A percentile compares a stretch with the other conserved stretches of the same genome.
Conservation (phyloP, 1,140 invertebrate genomes). For the Drosophila cardini region DNA sequence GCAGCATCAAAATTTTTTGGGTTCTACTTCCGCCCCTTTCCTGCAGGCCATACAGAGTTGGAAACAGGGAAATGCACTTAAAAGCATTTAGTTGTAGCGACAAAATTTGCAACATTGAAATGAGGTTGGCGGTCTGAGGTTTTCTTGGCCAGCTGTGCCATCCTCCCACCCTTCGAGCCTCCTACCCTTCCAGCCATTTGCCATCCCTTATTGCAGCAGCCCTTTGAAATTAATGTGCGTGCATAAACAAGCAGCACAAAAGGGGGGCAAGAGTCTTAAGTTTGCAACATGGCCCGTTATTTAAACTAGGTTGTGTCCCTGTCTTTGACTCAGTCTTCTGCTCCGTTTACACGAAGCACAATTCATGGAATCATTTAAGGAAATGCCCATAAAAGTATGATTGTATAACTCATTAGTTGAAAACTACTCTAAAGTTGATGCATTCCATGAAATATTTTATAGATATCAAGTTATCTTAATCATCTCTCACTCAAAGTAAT, state of each 20-base stretch:
- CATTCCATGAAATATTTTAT: no score
- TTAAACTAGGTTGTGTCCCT: conserved; percentile 16
- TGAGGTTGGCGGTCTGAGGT: conserved; percentile 49
- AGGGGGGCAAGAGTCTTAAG: conserved; percentile 39
- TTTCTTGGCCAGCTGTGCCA: conserved; percentile 24
- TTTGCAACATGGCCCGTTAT: conserved; percentile 54
- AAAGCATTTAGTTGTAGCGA: conserved; percentile 81
- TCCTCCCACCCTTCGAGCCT: neutral
- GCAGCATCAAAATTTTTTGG: conserved; percentile 28
- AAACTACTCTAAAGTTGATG: no score
- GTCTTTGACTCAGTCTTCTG: neutral
- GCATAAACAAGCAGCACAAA: conserved; percentile 65
- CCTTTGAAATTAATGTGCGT: conserved; percentile 78
- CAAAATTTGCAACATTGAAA: conserved; percentile 72
- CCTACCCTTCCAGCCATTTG: neutral
- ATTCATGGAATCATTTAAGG: no score
- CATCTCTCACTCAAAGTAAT: no score
- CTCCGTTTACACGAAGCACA: no score
- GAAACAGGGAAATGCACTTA: conserved; percentile 75
- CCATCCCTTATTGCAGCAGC: conserved; percentile 29
- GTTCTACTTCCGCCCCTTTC: conserved; percentile 1
- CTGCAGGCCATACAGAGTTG: neutral
- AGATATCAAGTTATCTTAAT: no score
- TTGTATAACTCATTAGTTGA: no score
- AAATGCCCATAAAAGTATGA: no score